A percentile compares a stretch with the other conserved stretches of the same genome.
Evolutionary conservation across 1,140 invertebrate species (phyloP).

Genomic region (Chironomus tepperi): DNA sequence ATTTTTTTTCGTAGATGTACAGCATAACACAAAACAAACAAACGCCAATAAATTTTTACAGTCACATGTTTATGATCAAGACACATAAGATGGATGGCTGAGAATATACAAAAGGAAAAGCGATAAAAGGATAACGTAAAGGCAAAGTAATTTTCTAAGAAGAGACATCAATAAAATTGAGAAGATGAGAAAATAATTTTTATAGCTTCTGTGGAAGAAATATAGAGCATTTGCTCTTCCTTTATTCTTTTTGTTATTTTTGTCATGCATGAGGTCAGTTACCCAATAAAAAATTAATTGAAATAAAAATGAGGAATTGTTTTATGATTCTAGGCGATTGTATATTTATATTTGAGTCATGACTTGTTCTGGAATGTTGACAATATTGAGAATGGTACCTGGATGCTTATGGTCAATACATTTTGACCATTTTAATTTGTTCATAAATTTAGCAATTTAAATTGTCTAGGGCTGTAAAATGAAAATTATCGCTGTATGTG

Average conservation of each 20-base stretch:
- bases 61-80: neutral
- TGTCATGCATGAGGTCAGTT: slow-evolving; percentile 3
- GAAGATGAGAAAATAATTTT: neutral
- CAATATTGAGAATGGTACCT: too few species aligned
- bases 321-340: neutral
- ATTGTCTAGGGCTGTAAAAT: too few species aligned
- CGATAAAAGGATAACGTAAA: neutral
- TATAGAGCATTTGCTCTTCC: neutral
- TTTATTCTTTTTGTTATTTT: neutral
- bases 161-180: too few species aligned
- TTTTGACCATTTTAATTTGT: too few species aligned
- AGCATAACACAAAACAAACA: neutral
- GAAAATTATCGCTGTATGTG: too few species aligned
- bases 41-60: slow-evolving; percentile 2
- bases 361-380: too few species aligned
- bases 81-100: neutral
- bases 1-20: neutral
- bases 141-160: neutral
- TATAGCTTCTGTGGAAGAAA: neutral
- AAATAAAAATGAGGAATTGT: neutral
- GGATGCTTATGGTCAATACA: too few species aligned
- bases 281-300: neutral
- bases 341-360: too few species aligned
- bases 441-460: too few species aligned
- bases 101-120: neutral